phyloP scores from a whole-genome alignment of 92 coral and sea anemone genomes.

The Chrysogorgia sp. region DNA sequence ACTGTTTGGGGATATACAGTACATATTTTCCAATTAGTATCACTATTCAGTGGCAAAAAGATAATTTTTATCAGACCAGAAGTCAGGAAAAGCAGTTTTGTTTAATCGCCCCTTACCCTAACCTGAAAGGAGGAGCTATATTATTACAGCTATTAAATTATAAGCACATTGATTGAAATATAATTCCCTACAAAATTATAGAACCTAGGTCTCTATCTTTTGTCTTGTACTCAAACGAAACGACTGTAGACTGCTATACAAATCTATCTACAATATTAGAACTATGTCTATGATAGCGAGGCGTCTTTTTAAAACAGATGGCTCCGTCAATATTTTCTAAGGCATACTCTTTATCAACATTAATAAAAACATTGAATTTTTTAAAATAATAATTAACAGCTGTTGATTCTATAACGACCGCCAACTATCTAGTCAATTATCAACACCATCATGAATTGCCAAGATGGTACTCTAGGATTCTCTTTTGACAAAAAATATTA shows the following conservation, averaged over 20 bases:
- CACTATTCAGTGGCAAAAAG: not conserved
- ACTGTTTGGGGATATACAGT: not conserved
- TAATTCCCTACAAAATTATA: not conserved
- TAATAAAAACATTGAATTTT: constrained; percentile 2
- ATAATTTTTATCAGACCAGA: not conserved
- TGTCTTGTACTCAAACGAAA: not conserved
- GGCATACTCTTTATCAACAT: constrained; percentile 7
- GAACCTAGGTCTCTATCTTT: not conserved
- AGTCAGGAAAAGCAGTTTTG: not conserved
- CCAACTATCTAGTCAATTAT: constrained; percentile 23
- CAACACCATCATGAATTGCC: constrained; percentile 16
- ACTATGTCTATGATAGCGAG: no score
- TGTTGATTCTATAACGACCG: constrained; percentile 18
- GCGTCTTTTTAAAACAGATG: constrained; percentile 8
- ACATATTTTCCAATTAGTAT: not conserved
- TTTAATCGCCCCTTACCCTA: not conserved
- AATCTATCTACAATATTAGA: not conserved
- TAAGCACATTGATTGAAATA: constrained; percentile 12
- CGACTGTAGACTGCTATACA: not conserved
- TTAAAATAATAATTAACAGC: not conserved
- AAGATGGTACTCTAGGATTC: not conserved
- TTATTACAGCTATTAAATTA: not conserved
- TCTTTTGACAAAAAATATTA: not conserved
- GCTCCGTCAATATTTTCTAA: not conserved
- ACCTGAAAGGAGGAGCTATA: constrained; percentile 5